phyloP scores from a whole-genome alignment of 2,113 vertebrate genomes.

The Zapus hudsonius region DNA sequence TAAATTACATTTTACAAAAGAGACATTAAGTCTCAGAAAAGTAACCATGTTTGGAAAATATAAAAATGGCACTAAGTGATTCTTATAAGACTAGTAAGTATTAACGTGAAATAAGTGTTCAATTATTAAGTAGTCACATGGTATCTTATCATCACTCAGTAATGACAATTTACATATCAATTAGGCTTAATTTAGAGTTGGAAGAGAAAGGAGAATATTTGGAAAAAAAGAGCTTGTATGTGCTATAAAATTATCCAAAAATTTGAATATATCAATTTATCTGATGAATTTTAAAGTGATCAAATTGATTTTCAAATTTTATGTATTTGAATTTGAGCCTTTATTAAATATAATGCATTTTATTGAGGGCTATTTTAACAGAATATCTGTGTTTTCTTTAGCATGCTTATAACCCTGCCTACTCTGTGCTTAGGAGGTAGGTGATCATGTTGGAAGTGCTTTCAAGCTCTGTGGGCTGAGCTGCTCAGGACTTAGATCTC shows the following conservation, averaged over 20 bases:
- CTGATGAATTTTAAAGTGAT: background rate
- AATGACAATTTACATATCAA: background rate
- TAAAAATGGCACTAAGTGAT: slow-evolving; percentile 42
- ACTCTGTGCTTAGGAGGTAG: background rate
- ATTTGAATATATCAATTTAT: background rate
- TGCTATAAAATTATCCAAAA: slow-evolving; percentile 1
- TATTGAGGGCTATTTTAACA: background rate
- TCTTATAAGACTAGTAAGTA: slow-evolving; percentile 32
- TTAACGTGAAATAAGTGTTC: slow-evolving; percentile 50
- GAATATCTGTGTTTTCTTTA: background rate
- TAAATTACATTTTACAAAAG: slow-evolving; percentile 63
- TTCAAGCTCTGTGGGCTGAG: rapidly evolving
- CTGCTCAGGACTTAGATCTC: background rate
- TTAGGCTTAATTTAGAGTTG: background rate
- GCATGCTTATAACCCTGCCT: background rate
- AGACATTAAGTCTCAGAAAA: slow-evolving; percentile 44
- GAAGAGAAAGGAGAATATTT: slow-evolving; percentile 21
- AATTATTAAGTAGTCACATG: slow-evolving; percentile 40
- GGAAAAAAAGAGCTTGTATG: background rate
- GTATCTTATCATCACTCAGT: background rate
- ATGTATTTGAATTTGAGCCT: background rate
- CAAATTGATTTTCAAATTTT: background rate
- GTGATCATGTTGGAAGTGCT: background rate
- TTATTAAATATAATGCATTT: background rate
- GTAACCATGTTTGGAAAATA: slow-evolving; percentile 21